Percentiles rank a stretch among this genome's conserved stretches.
Conservation (phyloP, 2,888 invertebrate species). For the Chloroclystis v-ata region DNA sequence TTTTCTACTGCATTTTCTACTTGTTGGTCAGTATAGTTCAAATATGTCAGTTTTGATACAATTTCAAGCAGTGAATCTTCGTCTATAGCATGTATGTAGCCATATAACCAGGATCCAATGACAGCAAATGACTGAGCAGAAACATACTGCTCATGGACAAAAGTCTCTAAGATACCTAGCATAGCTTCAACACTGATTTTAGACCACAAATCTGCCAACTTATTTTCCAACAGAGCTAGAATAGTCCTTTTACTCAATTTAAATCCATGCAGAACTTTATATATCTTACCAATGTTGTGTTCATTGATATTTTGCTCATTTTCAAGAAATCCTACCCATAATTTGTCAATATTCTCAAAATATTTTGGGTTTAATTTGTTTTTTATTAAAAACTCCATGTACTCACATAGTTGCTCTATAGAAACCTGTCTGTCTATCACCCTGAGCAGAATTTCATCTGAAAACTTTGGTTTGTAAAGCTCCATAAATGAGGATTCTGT, state of each 20-base stretch:
- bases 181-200: slow-evolving; percentile 67
- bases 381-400: slow-evolving; percentile 73
- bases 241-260: slow-evolving; percentile 79
- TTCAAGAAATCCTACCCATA: slow-evolving; percentile 82
- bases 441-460: slow-evolving; percentile 79
- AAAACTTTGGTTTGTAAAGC: slow-evolving; percentile 72
- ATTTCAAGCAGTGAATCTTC: slow-evolving; percentile 77
- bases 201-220: slow-evolving; percentile 76
- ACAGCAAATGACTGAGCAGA: slow-evolving; percentile 62
- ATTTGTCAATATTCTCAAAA: slow-evolving; percentile 77
- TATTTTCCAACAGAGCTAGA: slow-evolving; percentile 77
- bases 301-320: slow-evolving; percentile 77
- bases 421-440: slow-evolving; percentile 79
- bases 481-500: slow-evolving; percentile 60
- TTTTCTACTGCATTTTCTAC: slow-evolving; percentile 80
- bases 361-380: slow-evolving; percentile 67
- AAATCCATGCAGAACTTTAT: slow-evolving; percentile 75
- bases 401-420: slow-evolving; percentile 78
- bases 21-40: slow-evolving; percentile 75
- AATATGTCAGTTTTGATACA: slow-evolving; percentile 71
- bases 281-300: slow-evolving; percentile 76
- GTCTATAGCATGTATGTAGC: slow-evolving; percentile 79
- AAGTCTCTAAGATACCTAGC: slow-evolving; percentile 66
- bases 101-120: slow-evolving; percentile 76
- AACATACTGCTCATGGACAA: slow-evolving; percentile 57